Base-by-base conservation (phyloP, 2,888 invertebrate genomes). In the Cistogaster globosa region DNA sequence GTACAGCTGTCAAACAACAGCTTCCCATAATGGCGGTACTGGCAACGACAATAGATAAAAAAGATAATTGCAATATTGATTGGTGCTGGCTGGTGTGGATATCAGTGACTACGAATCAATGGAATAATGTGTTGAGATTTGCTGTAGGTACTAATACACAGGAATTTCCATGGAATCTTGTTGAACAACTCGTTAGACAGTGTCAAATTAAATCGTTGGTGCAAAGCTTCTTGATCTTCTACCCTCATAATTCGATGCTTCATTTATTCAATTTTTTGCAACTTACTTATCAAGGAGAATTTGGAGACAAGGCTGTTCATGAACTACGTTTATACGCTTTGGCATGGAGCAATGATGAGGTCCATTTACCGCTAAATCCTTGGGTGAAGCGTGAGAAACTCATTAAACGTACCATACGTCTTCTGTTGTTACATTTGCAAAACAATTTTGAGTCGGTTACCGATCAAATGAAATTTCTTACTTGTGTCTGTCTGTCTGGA, bases 191-290 rank as follows among this genome's bases (percentile, higher is more conserved):
- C 18, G 89, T 96, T 11, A 90, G 92, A 18, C 92, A 93, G 36
- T 94, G 95, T 14, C 95, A 94, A 88, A 92, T 95, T 8, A 93
- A 93, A 53, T 95, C 95, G 0, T 90, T 97, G 32, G 93, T 94
- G 65, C 94, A 95, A 88, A 95, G 96, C 83, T 94, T 96, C 89
- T 92, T 94, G 62, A 94, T 96, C 87, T 97, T 97, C 91, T 94
- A 96, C 91, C 60, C 96, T 96, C 94, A 95, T 26, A 95, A 94
- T 90, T 94, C 95, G 0, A 91, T 96, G 12, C 93, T 93, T 6
- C 89, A 93, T 55, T 93, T 96, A 0, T 94, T 94, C 26, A 93
- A 94, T 20, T 96, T 95, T 88, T 92, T 96, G 0, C 92, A 93
- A 67, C 93, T 94, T 79, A 94, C 94, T 51, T 87, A 93, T 12